Evolutionary conservation across 2,888 invertebrate genomes (phyloP).

Genomic region (Mesochorus sp.): DNA sequence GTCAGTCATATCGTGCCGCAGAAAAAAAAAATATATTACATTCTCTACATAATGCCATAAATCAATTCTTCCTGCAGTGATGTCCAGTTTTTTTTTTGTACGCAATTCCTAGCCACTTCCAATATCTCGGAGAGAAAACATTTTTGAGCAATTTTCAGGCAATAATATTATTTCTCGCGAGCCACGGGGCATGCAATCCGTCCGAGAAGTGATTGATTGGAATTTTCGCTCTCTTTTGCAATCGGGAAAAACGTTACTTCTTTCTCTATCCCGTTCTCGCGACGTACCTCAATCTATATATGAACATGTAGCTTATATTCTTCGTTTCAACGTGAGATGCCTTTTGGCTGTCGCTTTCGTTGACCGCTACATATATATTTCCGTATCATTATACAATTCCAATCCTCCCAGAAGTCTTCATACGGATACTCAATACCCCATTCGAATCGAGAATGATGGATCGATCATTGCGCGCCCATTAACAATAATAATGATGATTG

Average conservation of each 20-base stretch:
- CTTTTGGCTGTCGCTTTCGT: neutral
- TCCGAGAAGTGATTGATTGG: constrained; percentile 47
- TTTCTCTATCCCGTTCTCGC: neutral
- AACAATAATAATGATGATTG: constrained; percentile 21
- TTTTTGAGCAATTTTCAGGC: constrained; percentile 37
- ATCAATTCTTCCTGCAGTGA: neutral
- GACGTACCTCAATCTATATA: neutral
- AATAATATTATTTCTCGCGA: constrained; percentile 4
- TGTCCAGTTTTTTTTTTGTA: neutral
- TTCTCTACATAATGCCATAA: neutral
- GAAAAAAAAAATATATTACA: too few species aligned
- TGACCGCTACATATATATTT: neutral
- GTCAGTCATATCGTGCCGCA: too few species aligned
- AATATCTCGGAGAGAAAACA: neutral
- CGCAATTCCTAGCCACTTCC: neutral
- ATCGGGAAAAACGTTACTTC: constrained; percentile 42
- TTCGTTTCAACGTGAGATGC: neutral
- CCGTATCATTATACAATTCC: constrained; percentile 10
- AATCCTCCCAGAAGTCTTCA: neutral
- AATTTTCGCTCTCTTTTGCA: constrained; percentile 35
- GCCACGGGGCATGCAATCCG: constrained; percentile 39
- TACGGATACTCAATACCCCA: neutral
- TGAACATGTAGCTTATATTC: neutral
- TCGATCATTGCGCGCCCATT: constrained; percentile 20
- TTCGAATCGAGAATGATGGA: neutral